These are phyloP conservation scores for Elgaria multicarinata DNA, from an alignment of 2,113 vertebrate genomes.

Conservation along the genomic window DNA sequence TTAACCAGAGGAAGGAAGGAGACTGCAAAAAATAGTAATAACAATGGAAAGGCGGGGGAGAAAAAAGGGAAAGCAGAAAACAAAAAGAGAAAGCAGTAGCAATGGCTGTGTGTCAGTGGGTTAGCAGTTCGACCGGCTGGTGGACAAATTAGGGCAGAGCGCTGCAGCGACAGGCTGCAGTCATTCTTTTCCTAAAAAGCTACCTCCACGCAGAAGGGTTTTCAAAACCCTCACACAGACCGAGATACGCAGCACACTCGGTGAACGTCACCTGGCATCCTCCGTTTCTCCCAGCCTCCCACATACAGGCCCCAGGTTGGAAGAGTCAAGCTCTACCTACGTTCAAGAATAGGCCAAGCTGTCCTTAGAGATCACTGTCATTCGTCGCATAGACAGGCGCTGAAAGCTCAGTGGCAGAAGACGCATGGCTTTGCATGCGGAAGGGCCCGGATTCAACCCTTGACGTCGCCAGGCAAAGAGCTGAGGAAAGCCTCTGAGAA, in stretches of 20 bases:
- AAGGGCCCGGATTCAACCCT: neutral
- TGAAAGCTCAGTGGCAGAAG: too few species aligned
- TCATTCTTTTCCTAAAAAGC: neutral
- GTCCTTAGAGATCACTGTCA: too few species aligned
- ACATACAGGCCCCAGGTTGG: neutral
- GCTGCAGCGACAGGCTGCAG: neutral
- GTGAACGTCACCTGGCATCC: neutral
- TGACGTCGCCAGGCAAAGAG: neutral
- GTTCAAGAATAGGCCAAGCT: neutral
- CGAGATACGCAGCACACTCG: neutral
- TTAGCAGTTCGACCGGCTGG: neutral
- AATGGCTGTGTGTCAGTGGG: neutral
- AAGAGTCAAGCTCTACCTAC: neutral
- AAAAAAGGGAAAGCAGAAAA: neutral
- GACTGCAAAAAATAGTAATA: neutral
- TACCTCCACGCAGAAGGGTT: neutral
- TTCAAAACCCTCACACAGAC: neutral
- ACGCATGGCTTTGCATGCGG: too few species aligned
- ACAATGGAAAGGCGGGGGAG: neutral
- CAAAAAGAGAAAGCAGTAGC: neutral
- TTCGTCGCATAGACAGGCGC: neutral
- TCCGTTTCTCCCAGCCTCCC: neutral
- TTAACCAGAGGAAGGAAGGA: neutral
- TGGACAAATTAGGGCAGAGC: neutral
- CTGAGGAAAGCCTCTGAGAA: neutral